Conservation (phyloP, 1,140 invertebrate genomes). For the Bicyclus anynana region DNA sequence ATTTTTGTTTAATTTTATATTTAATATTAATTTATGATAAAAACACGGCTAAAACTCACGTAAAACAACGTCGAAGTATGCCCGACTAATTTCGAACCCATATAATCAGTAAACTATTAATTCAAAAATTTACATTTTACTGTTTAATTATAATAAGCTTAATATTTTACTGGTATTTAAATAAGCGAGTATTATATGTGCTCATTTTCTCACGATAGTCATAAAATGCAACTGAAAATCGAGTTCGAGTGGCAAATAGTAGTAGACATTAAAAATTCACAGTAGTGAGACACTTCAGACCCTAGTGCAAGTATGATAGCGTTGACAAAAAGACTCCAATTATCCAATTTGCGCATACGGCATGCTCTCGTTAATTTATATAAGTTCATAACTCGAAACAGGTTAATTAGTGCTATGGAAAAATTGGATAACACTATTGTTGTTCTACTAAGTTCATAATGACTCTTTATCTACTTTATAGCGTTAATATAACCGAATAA, state of each 20-base stretch:
- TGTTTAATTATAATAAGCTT: too few relatives aligned
- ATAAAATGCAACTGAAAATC: background rate
- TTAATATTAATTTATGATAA: too few relatives aligned
- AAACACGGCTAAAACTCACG: too few relatives aligned
- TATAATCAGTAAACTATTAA: too few relatives aligned
- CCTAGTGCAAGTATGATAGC: constrained; percentile 25
- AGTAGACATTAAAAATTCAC: constrained; percentile 22
- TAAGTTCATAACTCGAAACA: constrained; percentile 34
- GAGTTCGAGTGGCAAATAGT: background rate
- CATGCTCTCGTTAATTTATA: constrained; percentile 40
- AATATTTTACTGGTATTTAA: too few relatives aligned
- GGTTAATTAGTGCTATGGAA: constrained; percentile 38
- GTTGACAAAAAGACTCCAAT: constrained; percentile 44
- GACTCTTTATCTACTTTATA: background rate
- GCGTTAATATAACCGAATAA: background rate
- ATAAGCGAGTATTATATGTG: too few relatives aligned
- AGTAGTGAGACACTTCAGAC: constrained; percentile 26
- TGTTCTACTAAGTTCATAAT: constrained; percentile 14
- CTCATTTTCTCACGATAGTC: too few relatives aligned
- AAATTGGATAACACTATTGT: constrained; percentile 18
- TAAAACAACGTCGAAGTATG: too few relatives aligned
- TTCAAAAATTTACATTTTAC: too few relatives aligned
- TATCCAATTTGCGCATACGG: constrained; percentile 39
- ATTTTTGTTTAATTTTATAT: too few relatives aligned
- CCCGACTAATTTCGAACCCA: too few relatives aligned